phyloP scores from a whole-genome alignment of 2,888 invertebrate genomes.

The Taenaris catops region DNA sequence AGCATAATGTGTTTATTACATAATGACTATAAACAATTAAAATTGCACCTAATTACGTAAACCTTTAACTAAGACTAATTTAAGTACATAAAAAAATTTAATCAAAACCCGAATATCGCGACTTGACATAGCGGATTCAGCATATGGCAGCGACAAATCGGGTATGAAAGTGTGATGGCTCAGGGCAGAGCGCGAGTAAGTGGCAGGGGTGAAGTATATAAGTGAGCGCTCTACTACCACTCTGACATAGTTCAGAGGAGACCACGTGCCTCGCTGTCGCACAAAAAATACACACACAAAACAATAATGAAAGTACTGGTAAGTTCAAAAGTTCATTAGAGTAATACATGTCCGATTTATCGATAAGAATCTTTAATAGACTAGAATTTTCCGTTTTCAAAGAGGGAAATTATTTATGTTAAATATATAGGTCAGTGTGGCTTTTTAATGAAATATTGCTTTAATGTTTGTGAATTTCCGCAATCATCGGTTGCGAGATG shows the following conservation, averaged over 20 bases:
- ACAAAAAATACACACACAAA: slow-evolving; percentile 41
- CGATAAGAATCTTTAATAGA: slow-evolving; percentile 4
- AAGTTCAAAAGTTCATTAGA: slow-evolving; percentile 46
- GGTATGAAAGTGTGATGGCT: slow-evolving; percentile 71
- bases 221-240: slow-evolving; percentile 69
- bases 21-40: too few species aligned
- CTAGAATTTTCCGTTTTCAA: slow-evolving; percentile 1
- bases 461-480: slow-evolving; percentile 36
- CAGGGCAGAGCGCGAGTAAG: slow-evolving; percentile 49
- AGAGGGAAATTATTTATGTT: slow-evolving; percentile 6
- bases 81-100: neutral
- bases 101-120: slow-evolving; percentile 24
- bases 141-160: slow-evolving; percentile 51
- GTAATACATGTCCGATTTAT: slow-evolving; percentile 14
- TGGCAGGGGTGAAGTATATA: slow-evolving; percentile 79
- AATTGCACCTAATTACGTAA: too few species aligned
- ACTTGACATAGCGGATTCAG: slow-evolving; percentile 35
- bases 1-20: too few species aligned
- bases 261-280: slow-evolving; percentile 60
- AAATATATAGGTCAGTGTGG: slow-evolving; percentile 20
- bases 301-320: slow-evolving; percentile 73
- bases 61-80: neutral
- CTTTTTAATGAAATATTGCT: slow-evolving; percentile 23
- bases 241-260: slow-evolving; percentile 71
- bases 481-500: slow-evolving; percentile 51